Evolutionary conservation across 2,113 vertebrate genomes (phyloP), one percentile per base, ranked within the genome.

Genomic region (Trichechus manatus): DNA sequence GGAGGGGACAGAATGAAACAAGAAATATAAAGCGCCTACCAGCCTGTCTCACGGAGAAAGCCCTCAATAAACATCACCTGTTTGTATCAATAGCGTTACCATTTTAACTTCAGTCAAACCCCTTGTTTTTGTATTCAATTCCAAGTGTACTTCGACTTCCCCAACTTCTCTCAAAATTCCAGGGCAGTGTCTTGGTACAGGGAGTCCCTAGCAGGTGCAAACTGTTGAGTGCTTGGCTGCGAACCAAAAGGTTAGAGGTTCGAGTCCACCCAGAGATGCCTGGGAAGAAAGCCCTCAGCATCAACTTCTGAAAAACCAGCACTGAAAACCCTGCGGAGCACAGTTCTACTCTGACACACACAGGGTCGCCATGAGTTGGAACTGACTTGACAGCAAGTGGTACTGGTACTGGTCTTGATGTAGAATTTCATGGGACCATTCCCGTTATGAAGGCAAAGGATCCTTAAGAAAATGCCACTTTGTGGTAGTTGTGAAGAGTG

Each of bases 401-500:
- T 74, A 2, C n/a, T 25, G 19, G 36, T 9, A 39, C 22, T 39
- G 20, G 36, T 36, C 72, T 85, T 84, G 17, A 47, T 87, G 9
- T 33, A 72, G 31, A 79, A 75, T 84, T 92, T 90, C 59, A 87
- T 14, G 31, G 11, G 20, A 88, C 36, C 66, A 87, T 66, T 31
- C 27, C 75, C 50, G 77, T 72, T 92, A 79, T 20, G 53, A 17
- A 86, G 17, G 31, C 87, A 91, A 89, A 33, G 44, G 36, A 25
- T 77, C 33, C 78, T 91, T 68, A 87, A 96, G 42, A n/a, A 75
- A 92, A 97, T 82, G 14, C 6, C 39, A 87, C n/a, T 87, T 87
- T 93, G 39, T 39, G 39, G 39, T 39, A 39, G 2, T 39, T 3
- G 39, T 39, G 39, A 39, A 39, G 39, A 39, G 39, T 39, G 39